phyloP scores from a whole-genome alignment of 2,888 invertebrate genomes.

The Strigamia maritima region DNA sequence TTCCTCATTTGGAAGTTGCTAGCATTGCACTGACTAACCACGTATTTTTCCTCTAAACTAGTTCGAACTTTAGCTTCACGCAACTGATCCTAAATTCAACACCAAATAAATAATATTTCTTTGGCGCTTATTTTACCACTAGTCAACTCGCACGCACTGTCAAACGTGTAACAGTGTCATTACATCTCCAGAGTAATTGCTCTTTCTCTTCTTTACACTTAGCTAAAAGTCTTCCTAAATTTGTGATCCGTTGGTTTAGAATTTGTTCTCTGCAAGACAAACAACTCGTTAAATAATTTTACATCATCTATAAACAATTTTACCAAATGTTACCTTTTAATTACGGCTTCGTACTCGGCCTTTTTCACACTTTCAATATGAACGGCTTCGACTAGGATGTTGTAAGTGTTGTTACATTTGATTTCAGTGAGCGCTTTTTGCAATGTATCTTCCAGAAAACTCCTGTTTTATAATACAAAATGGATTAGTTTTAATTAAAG shows the following conservation, averaged over 20 bases:
- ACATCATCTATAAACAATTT: no score
- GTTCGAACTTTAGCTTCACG: slow-evolving; percentile 17
- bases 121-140: not conserved
- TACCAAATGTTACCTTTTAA: slow-evolving; percentile 7
- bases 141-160: not conserved
- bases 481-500: not conserved
- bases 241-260: not conserved
- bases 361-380: not conserved
- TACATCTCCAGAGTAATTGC: not conserved
- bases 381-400: not conserved
- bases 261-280: not conserved
- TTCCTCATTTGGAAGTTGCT: not conserved
- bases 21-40: not conserved
- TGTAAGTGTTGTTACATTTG: slow-evolving; percentile 1
- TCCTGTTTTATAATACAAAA: not conserved
- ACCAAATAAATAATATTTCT: not conserved
- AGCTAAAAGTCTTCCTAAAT: not conserved
- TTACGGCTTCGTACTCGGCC: not conserved
- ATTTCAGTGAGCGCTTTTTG: slow-evolving; percentile 6
- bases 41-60: slow-evolving; percentile 7
- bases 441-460: not conserved
- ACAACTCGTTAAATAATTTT: not conserved
- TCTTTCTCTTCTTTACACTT: not conserved
- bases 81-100: slow-evolving; percentile 23
- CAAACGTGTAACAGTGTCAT: not conserved